phyloP scores from a whole-genome alignment of 2,113 vertebrate species.

The Micronycteris hirsuta region DNA sequence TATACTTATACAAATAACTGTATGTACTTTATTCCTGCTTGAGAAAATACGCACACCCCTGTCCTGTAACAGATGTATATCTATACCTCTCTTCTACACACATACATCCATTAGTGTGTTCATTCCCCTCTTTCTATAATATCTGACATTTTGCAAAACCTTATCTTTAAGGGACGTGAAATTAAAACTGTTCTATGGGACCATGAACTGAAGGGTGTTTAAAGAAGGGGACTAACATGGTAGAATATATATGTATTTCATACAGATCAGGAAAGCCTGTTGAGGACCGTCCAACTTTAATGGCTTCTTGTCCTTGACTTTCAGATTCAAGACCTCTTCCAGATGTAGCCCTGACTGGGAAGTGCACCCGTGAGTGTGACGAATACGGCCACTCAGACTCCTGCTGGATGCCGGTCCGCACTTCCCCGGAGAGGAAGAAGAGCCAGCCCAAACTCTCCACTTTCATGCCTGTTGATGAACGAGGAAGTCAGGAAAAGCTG shows the following conservation, averaged over 20 bases:
- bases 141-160: neutral
- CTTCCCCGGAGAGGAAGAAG: constrained; percentile 96
- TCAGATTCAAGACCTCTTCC: constrained; percentile 98
- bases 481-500: constrained; percentile 94
- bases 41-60: neutral
- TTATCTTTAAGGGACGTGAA: constrained; percentile 47
- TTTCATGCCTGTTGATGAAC: constrained; percentile 95
- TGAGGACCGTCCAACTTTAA: neutral
- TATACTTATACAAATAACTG: neutral
- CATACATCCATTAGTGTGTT: neutral
- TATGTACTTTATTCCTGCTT: neutral
- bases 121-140: neutral
- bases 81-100: neutral
- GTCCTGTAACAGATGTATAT: neutral
- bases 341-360: constrained; percentile 99
- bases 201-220: neutral
- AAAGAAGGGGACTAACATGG: neutral
- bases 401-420: constrained; percentile 99
- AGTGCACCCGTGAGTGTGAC: constrained; percentile 97
- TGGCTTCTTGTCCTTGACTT: constrained; percentile 71
- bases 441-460: constrained; percentile 99
- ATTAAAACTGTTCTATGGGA: neutral
- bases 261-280: neutral
- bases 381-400: constrained; percentile 99
- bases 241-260: neutral